A percentile compares a stretch with the other conserved stretches of the same genome.
Evolutionary conservation across 2,888 invertebrate genomes (phyloP).

Genomic region (Odontomyia ornata): DNA sequence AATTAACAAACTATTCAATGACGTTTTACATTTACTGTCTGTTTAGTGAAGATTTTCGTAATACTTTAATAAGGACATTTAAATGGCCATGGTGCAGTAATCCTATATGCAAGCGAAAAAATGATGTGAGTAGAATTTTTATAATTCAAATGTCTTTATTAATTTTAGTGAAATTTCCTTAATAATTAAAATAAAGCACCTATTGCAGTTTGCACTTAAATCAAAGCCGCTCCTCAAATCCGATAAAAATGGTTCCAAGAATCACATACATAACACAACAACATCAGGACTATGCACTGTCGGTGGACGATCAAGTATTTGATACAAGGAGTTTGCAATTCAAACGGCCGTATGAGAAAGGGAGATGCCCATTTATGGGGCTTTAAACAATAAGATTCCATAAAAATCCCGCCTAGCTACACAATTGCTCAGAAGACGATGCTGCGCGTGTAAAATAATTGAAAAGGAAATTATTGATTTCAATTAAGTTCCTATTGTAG

Average conservation of each 20-base stretch:
- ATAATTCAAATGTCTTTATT: background rate
- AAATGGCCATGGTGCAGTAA: constrained; percentile 67
- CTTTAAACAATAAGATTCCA: background rate
- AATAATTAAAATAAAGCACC: background rate
- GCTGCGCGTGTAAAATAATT: background rate
- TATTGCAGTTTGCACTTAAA: constrained; percentile 54
- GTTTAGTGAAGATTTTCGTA: constrained; percentile 80
- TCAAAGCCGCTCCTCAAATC: constrained; percentile 57
- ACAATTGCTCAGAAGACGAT: constrained; percentile 7
- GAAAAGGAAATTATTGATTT: background rate
- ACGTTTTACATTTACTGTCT: constrained; percentile 83
- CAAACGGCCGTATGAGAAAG: constrained; percentile 44
- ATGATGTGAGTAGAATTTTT: constrained; percentile 56
- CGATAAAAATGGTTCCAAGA: constrained; percentile 56
- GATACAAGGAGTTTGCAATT: constrained; percentile 36
- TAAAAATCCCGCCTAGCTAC: background rate
- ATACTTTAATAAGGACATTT: constrained; percentile 73
- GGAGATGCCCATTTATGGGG: constrained; percentile 38
- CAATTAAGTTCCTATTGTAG: background rate
- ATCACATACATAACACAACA: constrained; percentile 60
- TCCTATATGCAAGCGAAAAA: constrained; percentile 58
- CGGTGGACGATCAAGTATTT: constrained; percentile 61
- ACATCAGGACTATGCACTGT: constrained; percentile 61
- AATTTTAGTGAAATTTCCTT: too few species aligned
- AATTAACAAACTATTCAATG: constrained; percentile 79